Percentiles rank a stretch among this genome's conserved stretches.
Evolutionary conservation across 2,113 vertebrate species (phyloP).

Genomic region (Ciconia maguari): DNA sequence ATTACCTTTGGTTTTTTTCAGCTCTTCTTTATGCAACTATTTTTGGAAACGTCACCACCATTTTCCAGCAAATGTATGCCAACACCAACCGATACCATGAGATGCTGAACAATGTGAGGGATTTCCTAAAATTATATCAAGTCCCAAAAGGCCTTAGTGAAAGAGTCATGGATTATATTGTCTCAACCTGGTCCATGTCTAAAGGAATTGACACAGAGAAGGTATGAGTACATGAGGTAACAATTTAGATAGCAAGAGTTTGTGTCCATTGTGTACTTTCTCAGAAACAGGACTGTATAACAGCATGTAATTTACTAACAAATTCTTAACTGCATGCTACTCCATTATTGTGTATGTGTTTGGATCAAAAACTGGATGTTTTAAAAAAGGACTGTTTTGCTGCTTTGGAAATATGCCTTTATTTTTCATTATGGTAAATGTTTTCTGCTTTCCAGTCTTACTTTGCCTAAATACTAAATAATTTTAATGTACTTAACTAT

Average conservation of each 20-base stretch:
- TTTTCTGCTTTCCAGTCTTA: background rate
- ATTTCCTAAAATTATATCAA: constrained; percentile 98
- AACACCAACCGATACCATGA: constrained; percentile 98
- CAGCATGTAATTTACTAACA: background rate
- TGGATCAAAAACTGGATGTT: background rate
- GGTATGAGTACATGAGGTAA: constrained; percentile 73
- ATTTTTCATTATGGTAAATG: background rate
- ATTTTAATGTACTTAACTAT: background rate
- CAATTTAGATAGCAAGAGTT: background rate
- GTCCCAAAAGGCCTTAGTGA: constrained; percentile 97
- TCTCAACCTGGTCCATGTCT: constrained; percentile 98
- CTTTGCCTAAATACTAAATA: background rate
- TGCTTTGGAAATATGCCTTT: background rate
- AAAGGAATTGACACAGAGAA: constrained; percentile 98
- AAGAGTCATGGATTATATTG: constrained; percentile 98
- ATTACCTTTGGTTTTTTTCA: constrained; percentile 67
- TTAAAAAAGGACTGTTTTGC: background rate
- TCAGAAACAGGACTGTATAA: background rate
- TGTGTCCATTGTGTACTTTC: background rate
- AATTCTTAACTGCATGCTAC: background rate
- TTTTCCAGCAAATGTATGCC: constrained; percentile 99
- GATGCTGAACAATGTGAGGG: constrained; percentile 96
- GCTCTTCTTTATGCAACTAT: constrained; percentile 98
- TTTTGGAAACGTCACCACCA: constrained; percentile 97
- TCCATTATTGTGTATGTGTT: background rate